Base-by-base conservation (phyloP, 2,888 invertebrate species). In the Eristalis arbustorum region DNA sequence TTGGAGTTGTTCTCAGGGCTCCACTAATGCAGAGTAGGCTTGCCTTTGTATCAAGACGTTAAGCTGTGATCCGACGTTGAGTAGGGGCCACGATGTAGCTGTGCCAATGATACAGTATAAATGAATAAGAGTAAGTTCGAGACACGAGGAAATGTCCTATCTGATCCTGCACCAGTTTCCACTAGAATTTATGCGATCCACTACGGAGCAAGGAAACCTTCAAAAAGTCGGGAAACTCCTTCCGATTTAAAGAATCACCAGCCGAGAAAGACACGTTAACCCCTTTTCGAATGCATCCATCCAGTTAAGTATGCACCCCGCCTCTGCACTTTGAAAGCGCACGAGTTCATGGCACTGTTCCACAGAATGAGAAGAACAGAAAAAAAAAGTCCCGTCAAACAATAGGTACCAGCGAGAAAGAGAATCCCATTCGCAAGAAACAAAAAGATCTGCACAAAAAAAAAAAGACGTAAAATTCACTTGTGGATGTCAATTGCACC, bases 401-500 rank as follows among this genome's bases (percentile, higher is more conserved):
- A 49, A 49, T 49, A 49, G 49, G 49, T 42, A 42, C 23, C 37
- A 14, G 28, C n/a, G n/a, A 5, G 34, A 57, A 56, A 37, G 23
- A 57, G 3, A 71, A 59, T 49, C 18, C 18, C 49, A 18, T 49
- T 49, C 59, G 59, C 14, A 59, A 59, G 25, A 59, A 59, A 59
- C 59, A 37, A 31, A 34, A 22, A 8, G 37, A 63, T 28, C 18
- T 18, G 11, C 3, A 18, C 18, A 18, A 10, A 28, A 10, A 23
- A 31, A 18, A 64, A 64, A n/a, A 42, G 34, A 34, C 23, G 22
- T 56, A 34, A 56, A 77, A 69, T 37, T 62, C 77, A 37, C 69
- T 77, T 64, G 69, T 56, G 25, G 69, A 71, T 31, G 64, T 78
- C 62, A 75, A 61, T 75, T 37, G 22, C 63, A 69, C 31, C 63